phyloP scores from a whole-genome alignment of 2,797 vertebrate genomes.

The Enteromius fasciolatus region DNA sequence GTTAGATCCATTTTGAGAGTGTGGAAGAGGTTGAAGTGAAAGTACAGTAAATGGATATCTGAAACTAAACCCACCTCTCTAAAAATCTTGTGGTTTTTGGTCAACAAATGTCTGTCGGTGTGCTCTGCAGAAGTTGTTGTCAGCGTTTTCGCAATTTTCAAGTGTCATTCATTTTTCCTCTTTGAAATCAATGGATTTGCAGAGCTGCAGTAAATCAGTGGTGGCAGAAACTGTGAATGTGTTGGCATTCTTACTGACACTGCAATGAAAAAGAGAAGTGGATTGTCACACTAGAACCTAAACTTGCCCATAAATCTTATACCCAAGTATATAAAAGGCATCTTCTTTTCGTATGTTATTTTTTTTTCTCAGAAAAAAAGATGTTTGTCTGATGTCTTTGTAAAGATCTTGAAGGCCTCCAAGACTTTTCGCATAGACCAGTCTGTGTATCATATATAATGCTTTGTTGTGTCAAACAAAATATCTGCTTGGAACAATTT shows the following conservation, averaged over 20 bases:
- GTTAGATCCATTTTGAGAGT: background rate
- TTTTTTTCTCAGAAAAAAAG: background rate
- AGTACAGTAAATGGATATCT: background rate
- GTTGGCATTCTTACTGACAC: background rate
- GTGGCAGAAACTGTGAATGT: background rate
- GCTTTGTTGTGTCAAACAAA: background rate
- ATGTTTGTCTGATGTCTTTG: constrained; percentile 8
- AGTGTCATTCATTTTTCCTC: background rate
- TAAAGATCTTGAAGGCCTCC: background rate
- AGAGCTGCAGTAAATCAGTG: constrained; percentile 22
- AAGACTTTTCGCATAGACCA: background rate
- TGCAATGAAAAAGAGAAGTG: background rate
- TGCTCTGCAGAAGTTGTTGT: background rate
- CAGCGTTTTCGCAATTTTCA: background rate
- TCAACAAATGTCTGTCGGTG: background rate
- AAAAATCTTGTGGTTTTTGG: background rate
- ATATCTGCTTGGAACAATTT: background rate
- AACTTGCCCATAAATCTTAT: background rate
- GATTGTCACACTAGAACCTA: constrained; percentile 6
- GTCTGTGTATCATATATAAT: constrained; percentile 3
- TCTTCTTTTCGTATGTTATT: background rate
- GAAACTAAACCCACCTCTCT: background rate
- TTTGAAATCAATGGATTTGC: constrained; percentile 5
- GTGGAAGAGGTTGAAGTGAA: background rate
- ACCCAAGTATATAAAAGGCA: background rate